These are phyloP conservation scores for Buphagus erythrorhynchus DNA, from an alignment of 2,797 vertebrate species.

Conservation along the genomic window DNA sequence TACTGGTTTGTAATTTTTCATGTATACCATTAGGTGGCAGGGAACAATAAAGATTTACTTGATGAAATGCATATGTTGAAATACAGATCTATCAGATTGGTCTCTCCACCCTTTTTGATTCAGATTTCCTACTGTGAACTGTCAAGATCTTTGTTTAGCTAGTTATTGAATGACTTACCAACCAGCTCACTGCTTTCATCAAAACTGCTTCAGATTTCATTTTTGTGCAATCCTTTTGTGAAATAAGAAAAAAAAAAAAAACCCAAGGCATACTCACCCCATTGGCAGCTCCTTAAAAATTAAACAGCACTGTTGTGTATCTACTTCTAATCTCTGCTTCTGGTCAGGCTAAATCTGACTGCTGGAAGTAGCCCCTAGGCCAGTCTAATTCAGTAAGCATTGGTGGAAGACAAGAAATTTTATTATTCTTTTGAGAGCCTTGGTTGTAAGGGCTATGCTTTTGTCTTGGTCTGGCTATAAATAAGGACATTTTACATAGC, in stretches of 20 bases:
- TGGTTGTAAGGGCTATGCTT: neutral
- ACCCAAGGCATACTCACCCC: neutral
- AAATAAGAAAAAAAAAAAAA: neutral
- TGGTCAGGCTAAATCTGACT: neutral
- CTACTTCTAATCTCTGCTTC: neutral
- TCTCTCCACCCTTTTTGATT: slow-evolving; percentile 21
- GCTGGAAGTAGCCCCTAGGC: neutral
- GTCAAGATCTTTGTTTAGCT: slow-evolving; percentile 24
- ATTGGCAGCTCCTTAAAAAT: neutral
- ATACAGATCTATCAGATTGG: neutral
- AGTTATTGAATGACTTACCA: slow-evolving; percentile 16
- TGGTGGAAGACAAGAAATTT: neutral
- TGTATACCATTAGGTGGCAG: slow-evolving; percentile 45
- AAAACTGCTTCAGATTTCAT: neutral
- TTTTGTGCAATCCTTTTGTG: neutral
- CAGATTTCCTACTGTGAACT: slow-evolving; percentile 8
- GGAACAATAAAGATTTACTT: slow-evolving; percentile 20
- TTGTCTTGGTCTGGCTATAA: neutral
- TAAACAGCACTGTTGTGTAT: neutral
- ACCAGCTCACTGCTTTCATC: neutral
- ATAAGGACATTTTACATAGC: neutral
- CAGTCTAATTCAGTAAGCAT: neutral
- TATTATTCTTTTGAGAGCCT: neutral
- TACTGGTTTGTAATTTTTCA: neutral
- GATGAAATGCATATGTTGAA: neutral